phyloP scores from a whole-genome alignment of 2,888 invertebrate genomes.

The Ypsolopha sequella region DNA sequence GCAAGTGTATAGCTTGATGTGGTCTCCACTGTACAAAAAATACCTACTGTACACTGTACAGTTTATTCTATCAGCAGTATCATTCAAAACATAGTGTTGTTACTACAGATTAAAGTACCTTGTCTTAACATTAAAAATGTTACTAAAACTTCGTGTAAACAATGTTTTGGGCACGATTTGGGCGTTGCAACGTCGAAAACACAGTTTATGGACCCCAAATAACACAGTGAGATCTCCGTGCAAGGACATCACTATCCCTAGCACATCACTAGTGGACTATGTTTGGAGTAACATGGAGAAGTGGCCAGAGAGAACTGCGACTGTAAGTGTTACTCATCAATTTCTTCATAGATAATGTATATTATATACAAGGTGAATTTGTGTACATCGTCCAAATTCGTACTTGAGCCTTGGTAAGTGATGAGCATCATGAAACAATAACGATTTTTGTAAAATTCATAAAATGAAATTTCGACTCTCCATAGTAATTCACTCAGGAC shows the following conservation, averaged over 20 bases:
- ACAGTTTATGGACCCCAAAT: conserved; percentile 25
- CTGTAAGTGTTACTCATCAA: conserved; percentile 34
- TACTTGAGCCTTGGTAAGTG: too few species aligned
- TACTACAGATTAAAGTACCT: not conserved
- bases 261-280: conserved; percentile 64
- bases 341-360: too few species aligned
- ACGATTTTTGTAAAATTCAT: too few species aligned
- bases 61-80: not conserved
- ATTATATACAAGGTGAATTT: too few species aligned
- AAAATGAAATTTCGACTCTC: too few species aligned
- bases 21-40: not conserved
- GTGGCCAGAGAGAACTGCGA: conserved; percentile 72
- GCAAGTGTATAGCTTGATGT: not conserved
- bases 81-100: not conserved
- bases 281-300: conserved; percentile 69
- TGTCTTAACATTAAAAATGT: not conserved
- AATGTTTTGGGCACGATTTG: not conserved
- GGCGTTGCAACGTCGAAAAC: not conserved
- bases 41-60: not conserved
- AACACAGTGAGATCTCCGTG: conserved; percentile 46
- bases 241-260: conserved; percentile 51
- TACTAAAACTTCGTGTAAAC: not conserved
- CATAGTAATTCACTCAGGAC: too few species aligned
- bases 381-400: too few species aligned
- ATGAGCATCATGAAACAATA: too few species aligned